Conservation (phyloP, 2,113 vertebrate species). For the Mesoclemmys tuberculata region DNA sequence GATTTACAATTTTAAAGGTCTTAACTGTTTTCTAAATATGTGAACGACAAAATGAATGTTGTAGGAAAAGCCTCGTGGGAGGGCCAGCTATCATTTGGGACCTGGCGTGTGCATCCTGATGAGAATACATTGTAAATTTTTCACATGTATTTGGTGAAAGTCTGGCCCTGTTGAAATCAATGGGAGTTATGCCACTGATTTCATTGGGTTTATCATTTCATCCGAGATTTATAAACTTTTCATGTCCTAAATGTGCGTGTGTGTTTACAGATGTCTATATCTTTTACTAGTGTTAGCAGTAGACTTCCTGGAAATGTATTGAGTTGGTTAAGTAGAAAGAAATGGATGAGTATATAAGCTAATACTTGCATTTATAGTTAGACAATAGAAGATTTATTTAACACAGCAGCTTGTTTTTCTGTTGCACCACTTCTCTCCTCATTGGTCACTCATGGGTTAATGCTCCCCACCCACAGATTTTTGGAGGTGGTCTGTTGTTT, state of each 20-base stretch:
- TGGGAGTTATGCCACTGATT: neutral
- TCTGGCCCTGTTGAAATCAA: neutral
- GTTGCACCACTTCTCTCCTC: neutral
- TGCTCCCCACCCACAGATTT: neutral
- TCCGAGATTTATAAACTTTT: neutral
- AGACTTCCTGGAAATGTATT: neutral
- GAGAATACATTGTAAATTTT: neutral
- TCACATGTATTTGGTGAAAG: neutral
- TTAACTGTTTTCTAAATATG: neutral
- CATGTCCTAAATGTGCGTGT: neutral
- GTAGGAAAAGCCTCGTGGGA: neutral
- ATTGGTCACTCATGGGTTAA: neutral
- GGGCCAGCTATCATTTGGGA: neutral
- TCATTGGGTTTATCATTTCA: neutral
- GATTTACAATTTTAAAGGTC: neutral
- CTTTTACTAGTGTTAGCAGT: neutral
- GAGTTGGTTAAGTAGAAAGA: neutral
- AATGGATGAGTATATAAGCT: neutral
- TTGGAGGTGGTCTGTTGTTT: neutral
- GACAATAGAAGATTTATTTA: neutral
- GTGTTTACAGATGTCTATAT: neutral
- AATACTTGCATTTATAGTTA: neutral
- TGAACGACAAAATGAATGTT: neutral
- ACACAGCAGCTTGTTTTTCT: neutral
- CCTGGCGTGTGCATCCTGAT: neutral